Conservation (phyloP, 2,888 invertebrate species). For the Pyrochroa serraticornis region DNA sequence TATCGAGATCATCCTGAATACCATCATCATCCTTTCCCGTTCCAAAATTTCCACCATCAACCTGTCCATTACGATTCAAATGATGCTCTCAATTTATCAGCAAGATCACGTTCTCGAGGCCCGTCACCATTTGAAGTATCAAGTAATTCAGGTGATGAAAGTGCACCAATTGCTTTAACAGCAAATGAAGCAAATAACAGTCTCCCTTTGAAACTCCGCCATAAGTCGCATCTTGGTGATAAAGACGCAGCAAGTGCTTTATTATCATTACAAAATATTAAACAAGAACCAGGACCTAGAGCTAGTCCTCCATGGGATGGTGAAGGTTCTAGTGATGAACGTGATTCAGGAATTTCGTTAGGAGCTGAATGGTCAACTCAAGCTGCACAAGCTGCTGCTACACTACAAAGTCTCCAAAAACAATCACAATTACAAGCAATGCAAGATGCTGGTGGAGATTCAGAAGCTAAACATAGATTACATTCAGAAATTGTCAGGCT, state of each 20-base stretch:
- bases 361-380: conserved; percentile 70
- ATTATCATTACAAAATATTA: conserved; percentile 83
- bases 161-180: conserved; percentile 55
- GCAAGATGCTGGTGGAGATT: conserved; percentile 43
- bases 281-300: conserved; percentile 81
- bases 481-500: conserved; percentile 86
- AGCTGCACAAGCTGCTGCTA: conserved; percentile 44
- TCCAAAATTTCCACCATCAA: conserved; percentile 40
- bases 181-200: conserved; percentile 73
- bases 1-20: conserved; percentile 60
- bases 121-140: conserved; percentile 84
- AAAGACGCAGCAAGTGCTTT: conserved; percentile 85
- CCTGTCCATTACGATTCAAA: conserved; percentile 63
- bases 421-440: conserved; percentile 52
- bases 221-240: conserved; percentile 89
- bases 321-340: conserved; percentile 88
- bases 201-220: conserved; percentile 87
- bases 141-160: conserved; percentile 71
- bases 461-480: conserved; percentile 73
- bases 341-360: conserved; percentile 87
- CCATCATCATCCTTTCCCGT: conserved; percentile 52
- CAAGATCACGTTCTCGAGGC: conserved; percentile 57
- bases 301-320: conserved; percentile 87
- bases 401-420: conserved; percentile 54
- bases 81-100: conserved; percentile 75